Evolutionary conservation across 1,140 invertebrate genomes (phyloP).

Genomic region (Eumaeus atala): DNA sequence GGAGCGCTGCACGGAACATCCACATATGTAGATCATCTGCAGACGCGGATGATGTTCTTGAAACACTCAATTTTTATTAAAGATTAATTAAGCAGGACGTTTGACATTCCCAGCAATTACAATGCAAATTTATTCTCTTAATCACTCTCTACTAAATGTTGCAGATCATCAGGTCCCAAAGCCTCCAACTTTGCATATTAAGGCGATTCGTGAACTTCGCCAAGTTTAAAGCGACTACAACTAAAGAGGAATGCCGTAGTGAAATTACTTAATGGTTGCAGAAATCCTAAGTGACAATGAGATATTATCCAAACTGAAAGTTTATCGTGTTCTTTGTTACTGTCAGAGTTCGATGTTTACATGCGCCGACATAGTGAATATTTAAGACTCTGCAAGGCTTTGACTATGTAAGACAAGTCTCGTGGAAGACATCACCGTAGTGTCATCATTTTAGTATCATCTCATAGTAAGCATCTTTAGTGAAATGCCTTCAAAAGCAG

Average conservation of each 20-base stretch:
- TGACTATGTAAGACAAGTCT: constrained; percentile 13
- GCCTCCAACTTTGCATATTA: constrained; percentile 12
- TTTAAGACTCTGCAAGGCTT: not conserved
- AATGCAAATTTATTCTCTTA: constrained; percentile 9
- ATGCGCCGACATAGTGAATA: not conserved
- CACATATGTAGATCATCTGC: too few species aligned
- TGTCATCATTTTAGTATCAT: too few species aligned
- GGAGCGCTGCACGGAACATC: too few species aligned
- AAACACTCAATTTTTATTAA: too few species aligned
- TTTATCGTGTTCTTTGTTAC: too few species aligned
- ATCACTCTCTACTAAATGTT: constrained; percentile 2
- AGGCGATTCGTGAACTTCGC: constrained; percentile 5
- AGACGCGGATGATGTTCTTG: too few species aligned
- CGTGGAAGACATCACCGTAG: too few species aligned
- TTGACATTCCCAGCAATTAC: not conserved
- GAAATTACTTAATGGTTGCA: constrained; percentile 9
- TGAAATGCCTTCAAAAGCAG: too few species aligned
- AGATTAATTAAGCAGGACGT: too few species aligned
- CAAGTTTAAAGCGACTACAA: constrained; percentile 10
- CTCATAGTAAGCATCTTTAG: too few species aligned
- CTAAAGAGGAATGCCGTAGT: constrained; percentile 1
- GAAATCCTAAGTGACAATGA: constrained; percentile 6
- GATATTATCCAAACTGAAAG: not conserved
- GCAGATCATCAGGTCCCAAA: constrained; percentile 2
- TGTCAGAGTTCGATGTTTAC: not conserved